A percentile compares a stretch with the other conserved stretches of the same genome.
phyloP scores from a whole-genome alignment of 2,888 invertebrate species.

The Mythimna lalbum region DNA sequence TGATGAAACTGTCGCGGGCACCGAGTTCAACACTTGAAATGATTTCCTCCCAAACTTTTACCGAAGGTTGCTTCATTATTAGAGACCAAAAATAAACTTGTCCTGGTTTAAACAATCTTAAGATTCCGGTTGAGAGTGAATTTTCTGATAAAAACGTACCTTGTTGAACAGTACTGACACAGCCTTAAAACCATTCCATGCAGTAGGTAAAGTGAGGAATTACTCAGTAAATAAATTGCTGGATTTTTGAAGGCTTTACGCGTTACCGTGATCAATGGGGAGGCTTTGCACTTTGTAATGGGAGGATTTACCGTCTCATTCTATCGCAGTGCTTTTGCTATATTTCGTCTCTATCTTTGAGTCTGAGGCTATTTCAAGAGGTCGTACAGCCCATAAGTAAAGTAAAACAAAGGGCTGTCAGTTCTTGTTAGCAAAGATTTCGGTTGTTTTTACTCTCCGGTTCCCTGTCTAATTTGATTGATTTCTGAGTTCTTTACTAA shows the following conservation, averaged over 20 bases:
- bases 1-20: slow-evolving; percentile 73
- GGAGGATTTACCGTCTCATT: slow-evolving; percentile 78
- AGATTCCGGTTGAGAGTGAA: slow-evolving; percentile 8
- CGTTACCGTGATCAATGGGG: slow-evolving; percentile 87
- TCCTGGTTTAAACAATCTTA: slow-evolving; percentile 33
- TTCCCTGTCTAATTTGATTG: slow-evolving; percentile 74
- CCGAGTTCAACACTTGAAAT: slow-evolving; percentile 61
- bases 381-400: slow-evolving; percentile 72
- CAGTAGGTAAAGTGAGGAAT: slow-evolving; percentile 69
- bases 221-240: slow-evolving; percentile 87
- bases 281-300: slow-evolving; percentile 86
- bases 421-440: slow-evolving; percentile 83
- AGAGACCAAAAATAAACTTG: slow-evolving; percentile 47
- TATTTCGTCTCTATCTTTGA: slow-evolving; percentile 69
- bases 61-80: slow-evolving; percentile 54
- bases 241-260: slow-evolving; percentile 88
- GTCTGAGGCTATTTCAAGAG: slow-evolving; percentile 76
- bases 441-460: slow-evolving; percentile 71
- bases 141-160: slow-evolving; percentile 13
- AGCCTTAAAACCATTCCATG: slow-evolving; percentile 37
- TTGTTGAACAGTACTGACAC: slow-evolving; percentile 38
- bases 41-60: slow-evolving; percentile 58
- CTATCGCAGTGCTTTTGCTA: slow-evolving; percentile 58
- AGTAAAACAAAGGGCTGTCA: slow-evolving; percentile 75
- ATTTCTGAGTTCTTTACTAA: slow-evolving; percentile 63